These are phyloP conservation scores for Vulpes ferrilata DNA, from an alignment of 2,113 vertebrate genomes.

Conservation along the genomic window DNA sequence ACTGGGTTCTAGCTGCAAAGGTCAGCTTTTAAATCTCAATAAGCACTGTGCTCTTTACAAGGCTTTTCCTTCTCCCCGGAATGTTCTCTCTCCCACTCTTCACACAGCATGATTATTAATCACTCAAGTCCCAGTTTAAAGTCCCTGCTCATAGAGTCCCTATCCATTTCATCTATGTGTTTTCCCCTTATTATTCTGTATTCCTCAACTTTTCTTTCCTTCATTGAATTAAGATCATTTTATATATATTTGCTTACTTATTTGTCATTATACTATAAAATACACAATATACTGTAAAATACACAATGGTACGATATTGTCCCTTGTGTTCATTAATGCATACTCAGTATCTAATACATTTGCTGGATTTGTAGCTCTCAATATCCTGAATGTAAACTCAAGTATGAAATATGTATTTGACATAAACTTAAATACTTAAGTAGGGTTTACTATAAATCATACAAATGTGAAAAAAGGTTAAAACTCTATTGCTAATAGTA, in stretches of 20 bases:
- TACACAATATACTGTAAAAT: neutral
- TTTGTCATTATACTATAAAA: neutral
- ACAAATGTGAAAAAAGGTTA: neutral
- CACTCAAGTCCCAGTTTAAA: neutral
- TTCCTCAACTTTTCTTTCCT: neutral
- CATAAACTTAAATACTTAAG: neutral
- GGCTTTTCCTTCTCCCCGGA: neutral
- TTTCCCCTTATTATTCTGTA: neutral
- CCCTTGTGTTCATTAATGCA: neutral
- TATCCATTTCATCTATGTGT: neutral
- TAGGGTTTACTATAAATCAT: neutral
- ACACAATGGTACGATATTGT: neutral
- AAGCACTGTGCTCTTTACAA: neutral
- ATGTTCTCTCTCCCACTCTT: neutral
- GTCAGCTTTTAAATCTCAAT: neutral
- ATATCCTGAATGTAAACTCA: neutral
- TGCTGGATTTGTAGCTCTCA: neutral
- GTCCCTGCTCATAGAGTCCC: neutral
- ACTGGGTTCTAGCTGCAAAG: neutral
- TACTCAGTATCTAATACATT: neutral
- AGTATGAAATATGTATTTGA: neutral
- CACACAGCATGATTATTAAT: neutral
- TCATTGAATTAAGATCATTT: neutral
- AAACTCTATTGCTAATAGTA: neutral
- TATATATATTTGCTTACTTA: neutral